Conservation (phyloP, 2,888 invertebrate genomes). For the Noctua janthina region DNA sequence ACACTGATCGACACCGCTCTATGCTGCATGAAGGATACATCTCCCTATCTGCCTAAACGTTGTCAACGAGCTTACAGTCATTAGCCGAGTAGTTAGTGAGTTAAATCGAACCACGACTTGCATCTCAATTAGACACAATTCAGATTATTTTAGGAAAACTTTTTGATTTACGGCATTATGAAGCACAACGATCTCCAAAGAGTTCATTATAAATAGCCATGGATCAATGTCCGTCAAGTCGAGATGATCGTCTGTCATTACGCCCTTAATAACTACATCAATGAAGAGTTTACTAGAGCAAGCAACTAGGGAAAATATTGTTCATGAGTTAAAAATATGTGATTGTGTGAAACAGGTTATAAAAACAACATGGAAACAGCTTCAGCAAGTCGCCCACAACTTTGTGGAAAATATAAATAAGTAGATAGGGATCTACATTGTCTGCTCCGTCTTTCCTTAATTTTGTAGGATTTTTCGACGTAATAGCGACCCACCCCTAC, state of each 20-base stretch:
- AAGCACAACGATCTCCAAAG: constrained; percentile 41
- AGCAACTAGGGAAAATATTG: neutral
- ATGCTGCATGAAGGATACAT: neutral
- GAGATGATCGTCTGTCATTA: constrained; percentile 27
- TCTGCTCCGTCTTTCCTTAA: no score
- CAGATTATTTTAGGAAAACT: neutral
- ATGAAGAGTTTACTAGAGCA: constrained; percentile 26
- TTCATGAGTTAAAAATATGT: neutral
- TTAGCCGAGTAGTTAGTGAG: neutral
- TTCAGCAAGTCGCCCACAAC: no score
- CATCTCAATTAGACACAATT: neutral
- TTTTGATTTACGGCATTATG: constrained; percentile 16
- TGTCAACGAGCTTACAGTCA: neutral
- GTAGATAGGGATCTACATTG: neutral
- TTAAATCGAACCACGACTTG: neutral
- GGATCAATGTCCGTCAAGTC: constrained; percentile 57
- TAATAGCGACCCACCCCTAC: neutral
- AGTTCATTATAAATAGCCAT: constrained; percentile 48
- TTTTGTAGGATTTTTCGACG: neutral
- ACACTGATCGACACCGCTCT: neutral
- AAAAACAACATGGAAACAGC: no score
- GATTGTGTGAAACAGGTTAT: neutral
- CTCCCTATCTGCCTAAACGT: neutral
- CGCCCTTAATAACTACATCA: constrained; percentile 36
- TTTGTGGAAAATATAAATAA: no score